Evolutionary conservation across 2,797 vertebrate species (phyloP), one percentile per base, ranked within the genome.

Genomic region (Xerus rutilus): DNA sequence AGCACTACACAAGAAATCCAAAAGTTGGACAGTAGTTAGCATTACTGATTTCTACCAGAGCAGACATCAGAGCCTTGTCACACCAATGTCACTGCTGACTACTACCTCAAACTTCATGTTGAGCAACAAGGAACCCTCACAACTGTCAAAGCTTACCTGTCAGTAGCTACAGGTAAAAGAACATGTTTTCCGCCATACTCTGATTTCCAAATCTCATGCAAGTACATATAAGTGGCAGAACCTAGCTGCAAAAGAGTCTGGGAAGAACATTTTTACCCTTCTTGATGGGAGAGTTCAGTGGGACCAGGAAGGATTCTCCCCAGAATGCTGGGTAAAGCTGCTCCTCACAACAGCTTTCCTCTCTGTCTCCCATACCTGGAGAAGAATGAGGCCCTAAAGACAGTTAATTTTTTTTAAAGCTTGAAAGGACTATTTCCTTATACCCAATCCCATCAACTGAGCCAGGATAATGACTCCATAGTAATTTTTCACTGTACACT

Each of bases 401-500:
- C 1, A 86, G 72, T 35, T 79, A 65, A 32, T 39, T 59, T 13
- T 10, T 64, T 59, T 59, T 32, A 79, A 91, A 35, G 6, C 45
- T 79, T 83, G 35, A 89, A 91, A 96, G n/a, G 15, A 95, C 49
- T 69, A 78, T 88, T 94, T 92, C 52, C 78, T 85, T 57, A 91
- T 84, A 23, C 39, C 1, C 17, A 82, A 8, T 18, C 64, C 79
- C 15, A 93, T 89, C 73, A 57, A 20, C 20, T 93, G 57, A 95
- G 17, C n/a, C 43, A 92, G 82, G 93, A 81, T 95, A 93, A 96
- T 97, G 86, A 95, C 70, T 95, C 91, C 86, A 87, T 77, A 92
- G 81, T 85, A 93, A 85, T 95, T 97, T 94, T 97, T 96, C 77
- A 92, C 81, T 93, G 77, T 90, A 90, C 11, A 28, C 85, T 96